phyloP scores from a whole-genome alignment of 2,888 invertebrate genomes.

The Punctoribates punctum region DNA sequence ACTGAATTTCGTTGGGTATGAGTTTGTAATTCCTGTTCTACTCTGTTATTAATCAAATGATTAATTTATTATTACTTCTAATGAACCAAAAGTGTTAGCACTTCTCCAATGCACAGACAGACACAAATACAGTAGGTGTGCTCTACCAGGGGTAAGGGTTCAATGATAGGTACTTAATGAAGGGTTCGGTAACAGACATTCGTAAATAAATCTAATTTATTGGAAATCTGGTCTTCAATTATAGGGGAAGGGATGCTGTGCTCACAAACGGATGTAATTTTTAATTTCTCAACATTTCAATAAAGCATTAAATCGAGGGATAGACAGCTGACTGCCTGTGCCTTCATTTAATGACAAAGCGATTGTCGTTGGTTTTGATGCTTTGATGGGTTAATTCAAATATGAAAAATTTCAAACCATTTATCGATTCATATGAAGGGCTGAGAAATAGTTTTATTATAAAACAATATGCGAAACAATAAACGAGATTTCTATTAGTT shows the following conservation, averaged over 20 bases:
- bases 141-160: background rate
- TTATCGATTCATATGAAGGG: background rate
- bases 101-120: background rate
- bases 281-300: background rate
- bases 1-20: no score
- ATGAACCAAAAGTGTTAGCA: background rate
- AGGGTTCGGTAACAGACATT: background rate
- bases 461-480: background rate
- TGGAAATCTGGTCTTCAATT: background rate
- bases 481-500: background rate
- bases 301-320: background rate
- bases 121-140: background rate
- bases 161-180: background rate
- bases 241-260: background rate
- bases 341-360: no score
- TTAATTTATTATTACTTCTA: background rate
- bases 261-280: background rate
- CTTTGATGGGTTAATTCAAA: background rate
- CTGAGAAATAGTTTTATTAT: background rate
- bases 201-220: background rate
- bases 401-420: background rate
- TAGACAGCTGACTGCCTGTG: no score
- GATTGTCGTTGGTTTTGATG: background rate
- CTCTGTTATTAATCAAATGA: background rate
- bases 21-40: background rate